These are phyloP conservation scores for Panurus biarmicus DNA, from an alignment of 2,113 vertebrate genomes.

Conservation along the genomic window DNA sequence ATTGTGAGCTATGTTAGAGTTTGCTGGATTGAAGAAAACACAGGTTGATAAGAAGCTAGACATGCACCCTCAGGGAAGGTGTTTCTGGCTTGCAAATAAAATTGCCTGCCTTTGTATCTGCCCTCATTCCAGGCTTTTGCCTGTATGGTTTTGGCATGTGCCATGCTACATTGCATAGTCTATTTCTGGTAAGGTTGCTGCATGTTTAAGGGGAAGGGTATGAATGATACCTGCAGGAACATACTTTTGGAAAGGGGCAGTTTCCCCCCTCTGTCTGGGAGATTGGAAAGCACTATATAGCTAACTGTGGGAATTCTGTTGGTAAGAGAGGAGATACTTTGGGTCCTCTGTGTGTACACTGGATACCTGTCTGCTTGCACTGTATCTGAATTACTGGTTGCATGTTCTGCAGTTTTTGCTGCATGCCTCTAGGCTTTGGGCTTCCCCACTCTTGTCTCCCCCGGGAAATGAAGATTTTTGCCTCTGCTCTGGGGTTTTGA, in stretches of 20 bases:
- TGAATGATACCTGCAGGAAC: background rate
- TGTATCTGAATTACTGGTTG: background rate
- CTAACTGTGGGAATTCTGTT: background rate
- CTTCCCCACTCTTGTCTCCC: background rate
- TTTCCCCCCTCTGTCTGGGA: background rate
- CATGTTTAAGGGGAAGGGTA: background rate
- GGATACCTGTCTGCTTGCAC: background rate
- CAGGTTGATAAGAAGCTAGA: background rate
- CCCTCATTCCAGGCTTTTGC: fast-evolving
- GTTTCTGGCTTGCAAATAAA: background rate
- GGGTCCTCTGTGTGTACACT: background rate
- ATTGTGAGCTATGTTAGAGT: background rate
- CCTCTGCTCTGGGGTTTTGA: background rate
- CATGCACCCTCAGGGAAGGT: background rate
- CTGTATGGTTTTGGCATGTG: background rate
- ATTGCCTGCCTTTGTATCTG: background rate
- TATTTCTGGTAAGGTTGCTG: background rate
- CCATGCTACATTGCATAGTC: background rate
- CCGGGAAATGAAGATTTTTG: background rate
- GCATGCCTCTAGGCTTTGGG: fast-evolving
- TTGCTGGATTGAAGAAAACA: background rate
- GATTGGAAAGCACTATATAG: background rate
- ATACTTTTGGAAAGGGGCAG: background rate
- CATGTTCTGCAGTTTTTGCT: background rate
- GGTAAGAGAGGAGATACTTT: background rate